A percentile compares a stretch with the other conserved stretches of the same genome.
phyloP scores from a whole-genome alignment of 2,113 vertebrate genomes.

The Corythoichthys intestinalis region DNA sequence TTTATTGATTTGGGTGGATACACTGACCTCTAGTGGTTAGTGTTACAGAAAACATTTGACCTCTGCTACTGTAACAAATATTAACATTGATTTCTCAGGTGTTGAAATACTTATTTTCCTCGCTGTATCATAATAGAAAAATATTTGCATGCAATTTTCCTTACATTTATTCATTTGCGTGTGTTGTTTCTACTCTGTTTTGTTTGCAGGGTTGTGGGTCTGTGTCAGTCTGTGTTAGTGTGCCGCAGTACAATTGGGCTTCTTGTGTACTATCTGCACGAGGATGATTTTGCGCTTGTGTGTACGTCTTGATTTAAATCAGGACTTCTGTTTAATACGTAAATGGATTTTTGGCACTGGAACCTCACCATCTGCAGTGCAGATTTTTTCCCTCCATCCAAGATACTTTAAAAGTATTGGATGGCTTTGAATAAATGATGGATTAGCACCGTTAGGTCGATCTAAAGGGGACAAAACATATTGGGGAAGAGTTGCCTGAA shows the following conservation, averaged over 20 bases:
- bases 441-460: background rate
- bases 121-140: too few species aligned
- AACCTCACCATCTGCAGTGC: background rate
- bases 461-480: constrained; percentile 5
- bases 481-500: background rate
- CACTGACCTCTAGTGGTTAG: too few species aligned
- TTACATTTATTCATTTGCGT: background rate
- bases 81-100: too few species aligned
- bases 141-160: background rate
- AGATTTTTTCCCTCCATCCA: constrained; percentile 6
- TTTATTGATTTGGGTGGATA: too few species aligned
- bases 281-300: background rate
- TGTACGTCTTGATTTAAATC: background rate
- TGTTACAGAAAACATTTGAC: too few species aligned
- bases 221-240: constrained; percentile 18
- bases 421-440: background rate
- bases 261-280: constrained; percentile 5
- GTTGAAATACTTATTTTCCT: too few species aligned
- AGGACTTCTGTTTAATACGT: constrained; percentile 14
- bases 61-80: too few species aligned
- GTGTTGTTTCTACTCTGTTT: background rate
- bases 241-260: constrained; percentile 27
- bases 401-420: constrained; percentile 1
- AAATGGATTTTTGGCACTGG: background rate
- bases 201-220: constrained; percentile 3